These are phyloP conservation scores for Drosophila merina DNA, from an alignment of 2,888 invertebrate genomes.

Conservation along the genomic window DNA sequence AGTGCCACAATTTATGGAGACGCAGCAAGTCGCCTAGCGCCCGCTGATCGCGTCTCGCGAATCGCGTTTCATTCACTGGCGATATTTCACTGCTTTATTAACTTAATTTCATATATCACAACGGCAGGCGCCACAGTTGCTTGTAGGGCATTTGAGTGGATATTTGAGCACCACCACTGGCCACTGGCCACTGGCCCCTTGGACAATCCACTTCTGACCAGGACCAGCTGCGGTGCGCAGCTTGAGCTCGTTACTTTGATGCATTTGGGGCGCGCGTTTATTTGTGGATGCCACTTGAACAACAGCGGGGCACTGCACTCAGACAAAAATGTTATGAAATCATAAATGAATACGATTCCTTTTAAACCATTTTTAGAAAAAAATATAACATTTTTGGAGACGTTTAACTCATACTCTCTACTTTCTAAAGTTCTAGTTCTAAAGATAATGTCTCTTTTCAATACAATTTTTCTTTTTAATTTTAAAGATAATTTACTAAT, in stretches of 20 bases:
- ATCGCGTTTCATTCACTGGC: constrained; percentile 55
- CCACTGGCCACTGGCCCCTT: background rate
- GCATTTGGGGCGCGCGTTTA: constrained; percentile 79
- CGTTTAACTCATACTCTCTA: too few species aligned
- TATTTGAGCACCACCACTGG: constrained; percentile 10
- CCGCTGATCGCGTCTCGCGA: constrained; percentile 45
- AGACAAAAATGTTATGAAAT: background rate
- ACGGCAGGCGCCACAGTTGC: constrained; percentile 64
- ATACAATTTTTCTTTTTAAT: too few species aligned
- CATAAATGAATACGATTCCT: background rate
- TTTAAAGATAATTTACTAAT: too few species aligned
- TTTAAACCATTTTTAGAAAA: too few species aligned
- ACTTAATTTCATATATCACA: constrained; percentile 74
- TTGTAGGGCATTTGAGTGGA: constrained; percentile 38
- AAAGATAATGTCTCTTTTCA: too few species aligned
- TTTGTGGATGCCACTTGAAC: constrained; percentile 70
- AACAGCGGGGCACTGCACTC: constrained; percentile 67
- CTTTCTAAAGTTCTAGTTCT: too few species aligned
- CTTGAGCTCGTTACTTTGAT: constrained; percentile 82
- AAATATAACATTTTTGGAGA: too few species aligned
- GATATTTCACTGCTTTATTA: constrained; percentile 83
- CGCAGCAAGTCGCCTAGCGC: constrained; percentile 71
- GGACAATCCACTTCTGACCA: constrained; percentile 28
- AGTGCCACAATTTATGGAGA: constrained; percentile 67
- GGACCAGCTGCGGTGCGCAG: constrained; percentile 70